Percentiles rank a stretch among this genome's conserved stretches.
Conservation (phyloP, 2,113 vertebrate genomes). For the Misgurnus anguillicaudatus region DNA sequence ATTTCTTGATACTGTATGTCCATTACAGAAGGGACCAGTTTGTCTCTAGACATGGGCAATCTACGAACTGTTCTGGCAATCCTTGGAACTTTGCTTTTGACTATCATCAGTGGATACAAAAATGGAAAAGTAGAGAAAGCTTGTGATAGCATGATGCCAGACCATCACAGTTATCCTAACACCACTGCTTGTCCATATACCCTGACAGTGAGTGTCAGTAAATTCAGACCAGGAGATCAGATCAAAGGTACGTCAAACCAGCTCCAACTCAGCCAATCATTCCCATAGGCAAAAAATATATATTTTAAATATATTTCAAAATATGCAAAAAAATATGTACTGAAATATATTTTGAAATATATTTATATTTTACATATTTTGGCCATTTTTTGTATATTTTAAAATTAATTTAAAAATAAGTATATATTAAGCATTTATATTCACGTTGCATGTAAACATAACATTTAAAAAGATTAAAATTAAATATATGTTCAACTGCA, state of each 20-base stretch:
- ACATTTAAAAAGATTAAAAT: too few relatives aligned
- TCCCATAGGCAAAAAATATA: too few relatives aligned
- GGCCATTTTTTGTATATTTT: too few relatives aligned
- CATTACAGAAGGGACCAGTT: not conserved
- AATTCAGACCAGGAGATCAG: slow-evolving; percentile 74
- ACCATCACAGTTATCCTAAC: slow-evolving; percentile 66
- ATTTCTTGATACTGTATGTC: too few relatives aligned
- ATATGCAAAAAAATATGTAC: too few relatives aligned
- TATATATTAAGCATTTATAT: too few relatives aligned
- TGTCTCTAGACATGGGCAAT: not conserved
- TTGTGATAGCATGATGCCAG: slow-evolving; percentile 78
- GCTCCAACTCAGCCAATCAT: not conserved
- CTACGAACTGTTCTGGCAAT: not conserved
- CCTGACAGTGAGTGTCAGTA: slow-evolving; percentile 68
- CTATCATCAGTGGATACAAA: slow-evolving; percentile 5
- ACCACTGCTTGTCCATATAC: slow-evolving; percentile 61
- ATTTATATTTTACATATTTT: too few relatives aligned
- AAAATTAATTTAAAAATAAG: too few relatives aligned
- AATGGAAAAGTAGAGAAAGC: slow-evolving; percentile 50
- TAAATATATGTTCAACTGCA: too few relatives aligned
- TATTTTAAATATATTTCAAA: too few relatives aligned
- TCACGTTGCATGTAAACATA: too few relatives aligned
- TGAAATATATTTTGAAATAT: too few relatives aligned
- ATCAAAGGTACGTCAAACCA: slow-evolving; percentile 74
- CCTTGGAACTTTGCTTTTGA: slow-evolving; percentile 2